These are phyloP conservation scores for Ovis canadensis DNA, from an alignment of 2,113 vertebrate species.

Conservation along the genomic window DNA sequence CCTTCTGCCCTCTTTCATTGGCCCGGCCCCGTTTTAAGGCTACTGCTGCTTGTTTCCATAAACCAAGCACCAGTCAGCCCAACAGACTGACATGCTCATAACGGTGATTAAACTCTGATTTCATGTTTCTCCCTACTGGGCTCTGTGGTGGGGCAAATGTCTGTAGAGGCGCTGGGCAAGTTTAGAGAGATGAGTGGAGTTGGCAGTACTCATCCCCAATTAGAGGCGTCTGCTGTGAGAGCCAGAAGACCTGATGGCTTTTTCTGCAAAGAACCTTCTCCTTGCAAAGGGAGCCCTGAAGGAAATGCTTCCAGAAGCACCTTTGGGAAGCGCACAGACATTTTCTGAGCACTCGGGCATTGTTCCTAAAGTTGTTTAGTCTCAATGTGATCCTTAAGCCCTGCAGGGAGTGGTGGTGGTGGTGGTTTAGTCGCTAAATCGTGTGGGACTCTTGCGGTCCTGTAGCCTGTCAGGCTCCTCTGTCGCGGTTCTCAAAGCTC, in stretches of 20 bases:
- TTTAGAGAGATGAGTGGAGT: not conserved
- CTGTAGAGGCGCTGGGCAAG: not conserved
- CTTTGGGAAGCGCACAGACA: not conserved
- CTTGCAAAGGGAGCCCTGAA: not conserved
- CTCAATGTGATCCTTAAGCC: not conserved
- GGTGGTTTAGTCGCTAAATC: not conserved
- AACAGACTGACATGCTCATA: not conserved
- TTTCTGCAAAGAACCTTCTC: not conserved
- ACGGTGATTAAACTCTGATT: not conserved
- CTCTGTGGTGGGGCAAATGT: not conserved
- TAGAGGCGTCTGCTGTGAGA: not conserved
- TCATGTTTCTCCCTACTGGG: not conserved
- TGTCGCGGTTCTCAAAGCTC: not conserved
- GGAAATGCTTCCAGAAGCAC: conserved; percentile 8
- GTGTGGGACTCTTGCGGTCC: not conserved
- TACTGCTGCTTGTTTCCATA: conserved; percentile 43
- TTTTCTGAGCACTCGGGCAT: not conserved
- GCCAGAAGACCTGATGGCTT: not conserved
- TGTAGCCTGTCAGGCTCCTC: not conserved
- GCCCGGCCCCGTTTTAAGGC: not conserved
- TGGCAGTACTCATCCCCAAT: not conserved
- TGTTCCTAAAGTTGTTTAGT: not conserved
- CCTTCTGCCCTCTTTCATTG: not conserved
- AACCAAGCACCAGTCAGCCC: not conserved
- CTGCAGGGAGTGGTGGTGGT: not conserved